Percentiles rank a stretch among this genome's conserved stretches.
Evolutionary conservation across 2,797 vertebrate genomes (phyloP).

Genomic region (Streptopelia turtur): DNA sequence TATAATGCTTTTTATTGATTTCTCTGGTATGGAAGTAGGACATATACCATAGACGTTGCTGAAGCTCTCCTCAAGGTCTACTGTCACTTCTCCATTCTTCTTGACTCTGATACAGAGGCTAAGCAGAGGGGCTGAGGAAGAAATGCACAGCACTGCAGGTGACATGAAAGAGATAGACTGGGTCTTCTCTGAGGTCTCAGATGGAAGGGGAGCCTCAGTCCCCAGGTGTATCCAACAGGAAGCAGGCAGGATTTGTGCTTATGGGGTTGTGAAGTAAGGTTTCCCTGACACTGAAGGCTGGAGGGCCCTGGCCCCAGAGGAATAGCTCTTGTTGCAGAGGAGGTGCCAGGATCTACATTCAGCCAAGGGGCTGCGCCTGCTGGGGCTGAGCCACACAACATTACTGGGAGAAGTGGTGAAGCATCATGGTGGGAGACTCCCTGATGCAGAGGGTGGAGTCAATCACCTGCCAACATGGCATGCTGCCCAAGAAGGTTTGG

Average conservation of each 20-base stretch:
- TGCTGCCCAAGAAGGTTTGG: neutral
- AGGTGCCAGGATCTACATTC: rapidly evolving
- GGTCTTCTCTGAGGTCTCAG: neutral
- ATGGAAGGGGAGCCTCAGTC: neutral
- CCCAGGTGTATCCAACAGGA: too few relatives aligned
- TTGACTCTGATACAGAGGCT: neutral
- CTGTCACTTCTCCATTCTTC: neutral
- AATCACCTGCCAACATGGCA: neutral
- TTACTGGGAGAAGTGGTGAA: neutral
- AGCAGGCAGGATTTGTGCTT: neutral
- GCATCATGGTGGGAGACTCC: neutral
- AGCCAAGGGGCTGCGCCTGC: neutral
- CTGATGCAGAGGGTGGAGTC: neutral
- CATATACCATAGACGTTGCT: neutral
- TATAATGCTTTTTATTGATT: constrained; percentile 31
- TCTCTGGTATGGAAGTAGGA: neutral
- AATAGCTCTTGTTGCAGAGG: neutral
- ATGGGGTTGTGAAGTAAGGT: neutral
- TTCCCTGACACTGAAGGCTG: neutral
- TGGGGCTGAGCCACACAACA: neutral
- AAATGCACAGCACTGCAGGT: neutral
- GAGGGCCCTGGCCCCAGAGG: neutral
- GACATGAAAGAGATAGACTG: neutral
- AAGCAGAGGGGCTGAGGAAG: neutral
- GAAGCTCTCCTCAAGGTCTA: neutral